Conservation (phyloP, 2,797 vertebrate species). For the Podargus strigoides region DNA sequence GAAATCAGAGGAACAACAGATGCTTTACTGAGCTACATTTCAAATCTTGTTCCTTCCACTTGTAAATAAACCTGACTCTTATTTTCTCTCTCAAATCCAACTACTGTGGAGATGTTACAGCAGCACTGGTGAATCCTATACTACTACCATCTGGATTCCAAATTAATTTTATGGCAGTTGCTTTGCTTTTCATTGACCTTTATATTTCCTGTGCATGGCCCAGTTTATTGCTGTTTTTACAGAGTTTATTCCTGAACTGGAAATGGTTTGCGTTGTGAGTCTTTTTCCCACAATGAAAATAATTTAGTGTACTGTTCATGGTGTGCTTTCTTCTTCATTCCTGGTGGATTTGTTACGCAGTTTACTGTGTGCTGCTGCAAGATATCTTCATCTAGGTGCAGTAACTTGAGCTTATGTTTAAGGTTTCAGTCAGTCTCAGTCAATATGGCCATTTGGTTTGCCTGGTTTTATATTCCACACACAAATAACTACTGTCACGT, state of each 20-base stretch:
- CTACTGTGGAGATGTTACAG: neutral
- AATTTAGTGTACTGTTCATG: neutral
- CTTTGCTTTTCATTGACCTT: neutral
- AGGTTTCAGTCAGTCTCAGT: neutral
- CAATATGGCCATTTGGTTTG: neutral
- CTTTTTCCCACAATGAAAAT: neutral
- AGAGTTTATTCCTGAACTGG: neutral
- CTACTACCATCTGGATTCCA: neutral
- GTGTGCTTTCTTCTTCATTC: neutral
- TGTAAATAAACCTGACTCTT: neutral
- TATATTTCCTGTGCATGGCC: neutral
- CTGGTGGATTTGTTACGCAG: neutral
- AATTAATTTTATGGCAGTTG: neutral
- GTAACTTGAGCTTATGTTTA: neutral
- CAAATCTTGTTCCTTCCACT: neutral
- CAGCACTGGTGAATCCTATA: neutral
- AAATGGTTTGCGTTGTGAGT: neutral
- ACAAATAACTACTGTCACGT: neutral
- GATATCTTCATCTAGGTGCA: neutral
- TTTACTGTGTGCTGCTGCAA: neutral
- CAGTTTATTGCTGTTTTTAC: neutral
- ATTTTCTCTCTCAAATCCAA: neutral
- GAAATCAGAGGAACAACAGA: constrained; percentile 25
- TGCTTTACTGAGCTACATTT: neutral
- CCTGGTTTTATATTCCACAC: neutral